Evolutionary conservation across 53 echinoderm and acorn worm genomes (phyloP).

Genomic region (Holothuria scabra): DNA sequence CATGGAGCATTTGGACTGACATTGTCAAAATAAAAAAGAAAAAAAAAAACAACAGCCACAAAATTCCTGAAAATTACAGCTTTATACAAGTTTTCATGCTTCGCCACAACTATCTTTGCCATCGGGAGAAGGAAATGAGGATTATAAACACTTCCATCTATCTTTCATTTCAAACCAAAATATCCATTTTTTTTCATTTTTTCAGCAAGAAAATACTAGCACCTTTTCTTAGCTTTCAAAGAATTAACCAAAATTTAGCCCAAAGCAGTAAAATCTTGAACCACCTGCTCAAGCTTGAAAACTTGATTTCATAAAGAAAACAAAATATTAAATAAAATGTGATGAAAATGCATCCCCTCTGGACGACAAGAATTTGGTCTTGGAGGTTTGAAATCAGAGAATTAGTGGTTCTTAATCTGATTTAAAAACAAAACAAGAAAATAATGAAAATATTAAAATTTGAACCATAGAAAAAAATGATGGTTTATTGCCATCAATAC

Average conservation of each 20-base stretch:
- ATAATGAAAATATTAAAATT: slow-evolving; percentile 2
- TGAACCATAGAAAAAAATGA: not conserved
- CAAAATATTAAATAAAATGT: slow-evolving; percentile 2
- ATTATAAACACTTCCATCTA: slow-evolving; percentile 18
- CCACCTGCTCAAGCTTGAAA: too few species aligned
- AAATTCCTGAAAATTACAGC: too few species aligned
- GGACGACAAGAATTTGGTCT: slow-evolving; percentile 23
- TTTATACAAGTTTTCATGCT: too few species aligned
- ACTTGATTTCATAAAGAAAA: too few species aligned
- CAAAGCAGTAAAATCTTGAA: too few species aligned
- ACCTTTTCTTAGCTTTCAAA: too few species aligned
- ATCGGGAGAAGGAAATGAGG: not conserved
- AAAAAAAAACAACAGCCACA: too few species aligned
- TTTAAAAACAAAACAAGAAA: slow-evolving; percentile 25
- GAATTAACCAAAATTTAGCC: too few species aligned
- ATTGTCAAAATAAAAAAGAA: too few species aligned
- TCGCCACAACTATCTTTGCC: not conserved
- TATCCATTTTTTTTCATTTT: not conserved
- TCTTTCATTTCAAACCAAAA: not conserved
- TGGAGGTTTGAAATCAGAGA: slow-evolving; percentile 10
- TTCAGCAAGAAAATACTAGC: too few species aligned
- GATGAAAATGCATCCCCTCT: slow-evolving; percentile 44
- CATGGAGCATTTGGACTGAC: too few species aligned
- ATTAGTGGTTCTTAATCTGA: slow-evolving; percentile 27
- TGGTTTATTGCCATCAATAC: slow-evolving; percentile 4